Evolutionary conservation across 2,797 vertebrate genomes (phyloP).

Genomic region (Anguilla anguilla): DNA sequence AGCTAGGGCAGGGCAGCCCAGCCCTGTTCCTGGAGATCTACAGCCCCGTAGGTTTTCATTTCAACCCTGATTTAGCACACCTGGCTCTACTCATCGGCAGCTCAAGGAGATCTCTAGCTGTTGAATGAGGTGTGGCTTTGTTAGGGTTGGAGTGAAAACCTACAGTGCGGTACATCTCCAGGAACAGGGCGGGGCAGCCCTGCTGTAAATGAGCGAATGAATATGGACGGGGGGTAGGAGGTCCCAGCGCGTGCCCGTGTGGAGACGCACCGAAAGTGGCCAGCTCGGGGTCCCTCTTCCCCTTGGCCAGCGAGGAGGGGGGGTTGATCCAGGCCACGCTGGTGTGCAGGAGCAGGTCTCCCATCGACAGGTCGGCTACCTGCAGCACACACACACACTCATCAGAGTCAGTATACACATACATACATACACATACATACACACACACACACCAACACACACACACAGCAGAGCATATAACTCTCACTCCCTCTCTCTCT

Average conservation of each 20-base stretch:
- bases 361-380: slow-evolving; percentile 88
- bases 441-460: background rate
- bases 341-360: slow-evolving; percentile 87
- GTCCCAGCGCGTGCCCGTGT: no score
- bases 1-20: no score
- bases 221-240: background rate
- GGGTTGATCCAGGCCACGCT: slow-evolving; percentile 92
- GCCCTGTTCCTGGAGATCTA: no score
- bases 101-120: no score
- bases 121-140: no score
- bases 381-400: slow-evolving; percentile 35
- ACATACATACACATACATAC: background rate
- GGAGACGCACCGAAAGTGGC: slow-evolving; percentile 84
- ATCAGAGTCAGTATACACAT: background rate
- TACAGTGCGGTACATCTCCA: no score
- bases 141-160: no score
- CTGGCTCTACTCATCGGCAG: no score
- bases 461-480: background rate
- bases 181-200: background rate
- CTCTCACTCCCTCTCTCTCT: no score
- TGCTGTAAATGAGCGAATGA: background rate
- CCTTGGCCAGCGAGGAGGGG: slow-evolving; percentile 82
- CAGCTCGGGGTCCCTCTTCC: slow-evolving; percentile 92
- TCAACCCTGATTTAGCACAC: no score
- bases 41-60: no score